Base-by-base conservation (phyloP, 2,888 invertebrate species). In the Dendrolimus houi region DNA sequence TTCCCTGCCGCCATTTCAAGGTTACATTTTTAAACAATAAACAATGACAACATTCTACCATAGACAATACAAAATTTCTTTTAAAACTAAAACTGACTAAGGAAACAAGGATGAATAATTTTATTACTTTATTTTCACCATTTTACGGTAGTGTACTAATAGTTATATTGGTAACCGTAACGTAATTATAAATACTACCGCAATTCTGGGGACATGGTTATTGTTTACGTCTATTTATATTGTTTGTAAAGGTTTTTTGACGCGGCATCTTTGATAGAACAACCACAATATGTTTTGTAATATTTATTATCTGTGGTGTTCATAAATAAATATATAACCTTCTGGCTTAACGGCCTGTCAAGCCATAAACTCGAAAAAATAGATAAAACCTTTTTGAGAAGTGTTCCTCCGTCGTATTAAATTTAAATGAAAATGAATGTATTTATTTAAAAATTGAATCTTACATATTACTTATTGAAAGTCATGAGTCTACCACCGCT, bases 141-240 rank as follows among this genome's bases (percentile, higher is more conserved):
- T 73, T 76, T 77, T 82, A 83, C 86, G 71, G 86, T 85, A 86
- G 86, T 85, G 67, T 72, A 74, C 67, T 78, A 76, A 77, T 85
- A 77, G 72, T 77, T 82, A 74, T 79, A 79, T 81, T 81, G 79
- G 10, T 47, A 47, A 47, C 47, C 47, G 47, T 47, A 47, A 47
- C 9, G 47, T 47, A 47, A 47, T 47, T 47, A 29, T 29, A 10
- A 47, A 47, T 47, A 47, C 12, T 47, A 47, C 47, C 47, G 47
- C 47, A 47, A 47, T 47, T 47, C 47, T 47, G 47, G 47, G 47
- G 47, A 47, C 9, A 9, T 29, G 6, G 29, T 47, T 47, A 47
- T 47, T 47, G 47, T 47, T 47, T 47, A 29, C 3, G 29, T 29
- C 29, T 29, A 29, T 47, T 10, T 10, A 47, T 47, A 10, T 9